Evolutionary conservation across 1,140 invertebrate genomes (phyloP).

Genomic region (Colletes gigas): DNA sequence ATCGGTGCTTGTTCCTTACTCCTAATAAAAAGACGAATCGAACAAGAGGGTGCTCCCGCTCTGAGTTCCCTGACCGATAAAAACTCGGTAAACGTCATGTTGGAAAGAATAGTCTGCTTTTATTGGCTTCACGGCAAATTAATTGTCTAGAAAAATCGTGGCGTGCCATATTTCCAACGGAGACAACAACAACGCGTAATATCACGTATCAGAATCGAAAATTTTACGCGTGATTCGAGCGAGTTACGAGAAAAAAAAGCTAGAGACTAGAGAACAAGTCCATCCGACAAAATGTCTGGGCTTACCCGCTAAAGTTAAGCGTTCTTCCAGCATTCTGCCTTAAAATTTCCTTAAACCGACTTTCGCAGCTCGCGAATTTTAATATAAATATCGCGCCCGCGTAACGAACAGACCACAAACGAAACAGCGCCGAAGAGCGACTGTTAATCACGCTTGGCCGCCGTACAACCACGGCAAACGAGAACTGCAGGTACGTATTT

Average conservation of each 20-base stretch:
- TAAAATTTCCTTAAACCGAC: neutral
- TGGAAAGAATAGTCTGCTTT: neutral
- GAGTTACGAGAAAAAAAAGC: too few species aligned
- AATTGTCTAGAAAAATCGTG: neutral
- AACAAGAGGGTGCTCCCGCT: neutral
- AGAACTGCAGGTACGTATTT: conserved; percentile 40
- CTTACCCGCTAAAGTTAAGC: neutral
- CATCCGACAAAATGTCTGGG: too few species aligned
- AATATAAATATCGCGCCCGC: conserved; percentile 52
- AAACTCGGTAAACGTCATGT: neutral
- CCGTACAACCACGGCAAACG: conserved; percentile 51
- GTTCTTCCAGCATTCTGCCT: neutral
- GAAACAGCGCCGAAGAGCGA: conserved; percentile 47
- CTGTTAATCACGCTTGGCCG: conserved; percentile 63
- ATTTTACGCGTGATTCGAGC: too few species aligned
- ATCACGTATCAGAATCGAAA: too few species aligned
- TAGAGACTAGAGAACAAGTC: too few species aligned
- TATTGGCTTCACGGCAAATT: conserved; percentile 1
- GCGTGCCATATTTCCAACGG: too few species aligned
- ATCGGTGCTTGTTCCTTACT: neutral
- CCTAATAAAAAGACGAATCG: neutral
- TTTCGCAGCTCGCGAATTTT: conserved; percentile 45
- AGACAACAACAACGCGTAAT: too few species aligned
- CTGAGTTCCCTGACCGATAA: neutral
- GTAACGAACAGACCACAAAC: conserved; percentile 54